phyloP scores from a whole-genome alignment of 2,888 invertebrate genomes.

The Stenotaenia linearis region DNA sequence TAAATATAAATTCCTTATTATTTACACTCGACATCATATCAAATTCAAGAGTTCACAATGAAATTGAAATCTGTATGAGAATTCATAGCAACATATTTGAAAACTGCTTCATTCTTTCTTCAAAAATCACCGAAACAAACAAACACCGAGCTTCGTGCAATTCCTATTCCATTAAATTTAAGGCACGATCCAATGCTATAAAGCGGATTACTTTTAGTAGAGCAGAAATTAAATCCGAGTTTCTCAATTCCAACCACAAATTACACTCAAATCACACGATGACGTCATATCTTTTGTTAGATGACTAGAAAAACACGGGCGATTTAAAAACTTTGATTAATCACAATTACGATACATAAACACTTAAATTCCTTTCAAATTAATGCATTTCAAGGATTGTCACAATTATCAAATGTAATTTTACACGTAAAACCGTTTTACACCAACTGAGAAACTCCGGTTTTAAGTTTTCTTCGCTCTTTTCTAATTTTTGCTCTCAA shows the following conservation, averaged over 20 bases:
- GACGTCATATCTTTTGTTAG: no score
- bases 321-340: not conserved
- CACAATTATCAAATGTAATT: no score
- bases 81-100: not conserved
- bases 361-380: no score
- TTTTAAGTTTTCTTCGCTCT: not conserved
- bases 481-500: not conserved
- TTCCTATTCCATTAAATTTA: not conserved
- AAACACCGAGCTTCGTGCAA: not conserved
- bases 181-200: not conserved
- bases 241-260: not conserved
- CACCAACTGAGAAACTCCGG: no score
- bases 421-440: no score
- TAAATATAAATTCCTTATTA: not conserved
- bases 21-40: not conserved
- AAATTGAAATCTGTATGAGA: not conserved
- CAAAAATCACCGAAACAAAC: not conserved
- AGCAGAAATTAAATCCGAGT: not conserved
- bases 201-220: not conserved
- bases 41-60: conserved; percentile 1
- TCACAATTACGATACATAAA: no score
- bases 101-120: not conserved
- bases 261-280: not conserved
- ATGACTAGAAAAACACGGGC: no score
- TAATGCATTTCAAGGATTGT: no score